A percentile compares a stretch with the other conserved stretches of the same genome.
Evolutionary conservation across 2,888 invertebrate species (phyloP).

Genomic region (Halictus quadricinctus): DNA sequence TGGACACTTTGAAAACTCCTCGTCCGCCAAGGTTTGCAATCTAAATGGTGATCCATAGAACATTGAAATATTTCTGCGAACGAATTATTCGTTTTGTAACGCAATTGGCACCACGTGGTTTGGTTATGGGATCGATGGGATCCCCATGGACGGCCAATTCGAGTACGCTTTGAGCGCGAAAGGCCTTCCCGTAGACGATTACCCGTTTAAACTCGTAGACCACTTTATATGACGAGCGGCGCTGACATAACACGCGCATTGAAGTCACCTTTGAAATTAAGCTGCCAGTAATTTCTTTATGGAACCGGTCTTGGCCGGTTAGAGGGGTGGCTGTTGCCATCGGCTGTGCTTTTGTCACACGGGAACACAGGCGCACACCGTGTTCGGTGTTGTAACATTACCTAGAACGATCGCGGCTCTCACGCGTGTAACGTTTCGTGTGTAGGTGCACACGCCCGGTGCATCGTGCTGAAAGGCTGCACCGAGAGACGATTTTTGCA

Average conservation of each 20-base stretch:
- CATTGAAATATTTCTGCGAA: background rate
- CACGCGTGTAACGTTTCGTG: slow-evolving; percentile 62
- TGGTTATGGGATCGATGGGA: background rate
- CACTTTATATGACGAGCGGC: slow-evolving; percentile 19
- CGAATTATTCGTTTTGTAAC: background rate
- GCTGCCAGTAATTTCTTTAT: slow-evolving; percentile 53
- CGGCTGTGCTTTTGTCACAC: slow-evolving; percentile 49
- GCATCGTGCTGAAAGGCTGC: slow-evolving; percentile 36
- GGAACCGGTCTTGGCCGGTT: slow-evolving; percentile 51
- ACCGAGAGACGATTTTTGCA: slow-evolving; percentile 27
- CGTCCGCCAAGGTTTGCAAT: background rate
- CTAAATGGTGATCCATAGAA: background rate
- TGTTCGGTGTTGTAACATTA: slow-evolving; percentile 55
- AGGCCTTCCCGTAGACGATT: background rate
- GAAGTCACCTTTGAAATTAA: slow-evolving; percentile 53
- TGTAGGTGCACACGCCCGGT: slow-evolving; percentile 37
- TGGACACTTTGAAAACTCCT: no score
- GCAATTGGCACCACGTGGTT: background rate
- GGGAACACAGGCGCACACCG: slow-evolving; percentile 23
- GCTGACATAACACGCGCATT: slow-evolving; percentile 39
- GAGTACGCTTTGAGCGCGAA: background rate
- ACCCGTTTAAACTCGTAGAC: background rate
- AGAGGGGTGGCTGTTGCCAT: slow-evolving; percentile 44
- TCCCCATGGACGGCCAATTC: background rate
- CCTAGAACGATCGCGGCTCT: slow-evolving; percentile 43